These are phyloP conservation scores for Criorhina ranunculi DNA, from an alignment of 2,888 invertebrate species.

Conservation along the genomic window DNA sequence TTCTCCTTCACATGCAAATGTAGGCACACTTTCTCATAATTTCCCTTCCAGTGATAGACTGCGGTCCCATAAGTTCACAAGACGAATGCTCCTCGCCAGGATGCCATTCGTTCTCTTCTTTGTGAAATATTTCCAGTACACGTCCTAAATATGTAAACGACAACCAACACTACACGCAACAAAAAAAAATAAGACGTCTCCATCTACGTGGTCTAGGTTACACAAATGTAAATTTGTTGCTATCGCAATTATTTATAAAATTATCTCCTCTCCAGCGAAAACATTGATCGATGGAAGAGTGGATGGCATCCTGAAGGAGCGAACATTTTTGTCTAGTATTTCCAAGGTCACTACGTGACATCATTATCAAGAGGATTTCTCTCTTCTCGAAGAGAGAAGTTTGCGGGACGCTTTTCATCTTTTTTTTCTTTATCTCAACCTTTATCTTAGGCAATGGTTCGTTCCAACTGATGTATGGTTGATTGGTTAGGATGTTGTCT, in stretches of 20 bases:
- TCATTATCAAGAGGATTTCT: conserved; percentile 11
- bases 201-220: not conserved
- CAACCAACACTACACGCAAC: conserved; percentile 9
- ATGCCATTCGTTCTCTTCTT: not conserved
- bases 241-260: conserved; percentile 40
- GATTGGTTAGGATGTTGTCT: not conserved
- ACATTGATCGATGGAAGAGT: conserved; percentile 21
- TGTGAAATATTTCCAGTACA: conserved; percentile 12
- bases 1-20: not conserved
- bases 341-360: conserved; percentile 38
- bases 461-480: conserved; percentile 13
- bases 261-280: conserved; percentile 22
- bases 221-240: conserved; percentile 34
- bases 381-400: not conserved
- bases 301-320: not conserved
- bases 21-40: not conserved
- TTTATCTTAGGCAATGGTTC: conserved; percentile 14
- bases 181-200: conserved; percentile 6
- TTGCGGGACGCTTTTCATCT: conserved; percentile 40
- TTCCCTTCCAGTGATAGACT: not conserved
- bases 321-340: conserved; percentile 20
- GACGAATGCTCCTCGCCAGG: not conserved
- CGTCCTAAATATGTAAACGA: conserved; percentile 20
- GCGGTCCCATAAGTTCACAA: not conserved
- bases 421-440: conserved; percentile 22